phyloP scores from a whole-genome alignment of 92 coral and sea anemone species.

The Desmophyllum pertusum region DNA sequence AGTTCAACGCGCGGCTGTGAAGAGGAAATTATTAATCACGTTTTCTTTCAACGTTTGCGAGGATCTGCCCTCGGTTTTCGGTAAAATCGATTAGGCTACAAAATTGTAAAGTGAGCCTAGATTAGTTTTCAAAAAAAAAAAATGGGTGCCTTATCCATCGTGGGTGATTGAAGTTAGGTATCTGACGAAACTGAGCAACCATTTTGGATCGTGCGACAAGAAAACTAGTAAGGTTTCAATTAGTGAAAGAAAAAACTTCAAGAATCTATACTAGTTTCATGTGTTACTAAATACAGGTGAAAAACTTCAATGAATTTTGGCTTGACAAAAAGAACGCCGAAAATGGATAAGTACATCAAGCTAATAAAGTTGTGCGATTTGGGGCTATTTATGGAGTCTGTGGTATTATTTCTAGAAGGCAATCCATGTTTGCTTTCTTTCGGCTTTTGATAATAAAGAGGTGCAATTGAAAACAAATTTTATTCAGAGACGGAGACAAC shows the following conservation, averaged over 20 bases:
- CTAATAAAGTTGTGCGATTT: neutral
- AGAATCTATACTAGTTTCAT: neutral
- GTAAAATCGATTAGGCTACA: neutral
- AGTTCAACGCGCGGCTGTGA: neutral
- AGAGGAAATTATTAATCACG: constrained; percentile 1
- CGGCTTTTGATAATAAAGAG: neutral
- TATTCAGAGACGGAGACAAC: constrained; percentile 16
- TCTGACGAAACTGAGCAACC: neutral
- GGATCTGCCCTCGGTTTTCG: constrained; percentile 19
- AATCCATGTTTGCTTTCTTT: constrained; percentile 11
- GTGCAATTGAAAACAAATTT: constrained; percentile 24
- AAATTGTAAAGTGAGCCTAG: neutral
- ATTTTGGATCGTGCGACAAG: neutral
- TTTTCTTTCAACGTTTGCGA: constrained; percentile 11
- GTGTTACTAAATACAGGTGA: neutral
- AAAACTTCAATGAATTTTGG: neutral
- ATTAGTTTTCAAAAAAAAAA: neutral
- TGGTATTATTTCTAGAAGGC: neutral
- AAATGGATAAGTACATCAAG: constrained; percentile 2
- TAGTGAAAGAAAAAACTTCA: neutral
- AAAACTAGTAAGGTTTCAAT: neutral
- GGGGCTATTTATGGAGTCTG: constrained; percentile 7
- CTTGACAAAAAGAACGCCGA: constrained; percentile 14
- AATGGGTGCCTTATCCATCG: neutral
- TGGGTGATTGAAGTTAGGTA: neutral